These are phyloP conservation scores for Coluber constrictor DNA, from an alignment of 2,797 vertebrate genomes.

Conservation along the genomic window DNA sequence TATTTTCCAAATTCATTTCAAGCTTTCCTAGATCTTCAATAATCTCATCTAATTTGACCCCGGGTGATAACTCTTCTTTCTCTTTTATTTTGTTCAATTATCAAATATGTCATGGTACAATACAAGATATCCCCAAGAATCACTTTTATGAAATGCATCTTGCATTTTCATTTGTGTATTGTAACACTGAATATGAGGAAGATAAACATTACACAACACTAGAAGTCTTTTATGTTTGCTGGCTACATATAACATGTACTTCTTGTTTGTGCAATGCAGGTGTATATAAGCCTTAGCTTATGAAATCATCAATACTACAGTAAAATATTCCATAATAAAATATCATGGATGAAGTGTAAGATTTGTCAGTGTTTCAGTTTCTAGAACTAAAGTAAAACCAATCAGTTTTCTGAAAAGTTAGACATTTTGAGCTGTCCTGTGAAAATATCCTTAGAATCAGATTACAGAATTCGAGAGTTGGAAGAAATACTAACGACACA, in stretches of 20 bases:
- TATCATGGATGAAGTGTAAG: neutral
- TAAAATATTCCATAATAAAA: neutral
- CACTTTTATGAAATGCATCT: neutral
- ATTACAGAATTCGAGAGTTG: neutral
- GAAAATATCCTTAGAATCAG: conserved; percentile 1
- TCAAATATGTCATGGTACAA: neutral
- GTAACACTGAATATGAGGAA: neutral
- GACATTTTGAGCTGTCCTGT: neutral
- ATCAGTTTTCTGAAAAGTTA: neutral
- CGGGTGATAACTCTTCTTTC: neutral
- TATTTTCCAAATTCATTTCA: neutral
- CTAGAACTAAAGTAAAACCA: neutral
- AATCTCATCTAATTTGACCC: neutral
- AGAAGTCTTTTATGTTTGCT: neutral
- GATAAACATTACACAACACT: neutral
- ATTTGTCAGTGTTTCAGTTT: neutral
- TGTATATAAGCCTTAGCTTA: conserved; percentile 17
- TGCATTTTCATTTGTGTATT: neutral
- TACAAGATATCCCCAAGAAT: neutral
- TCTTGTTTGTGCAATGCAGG: conserved; percentile 20
- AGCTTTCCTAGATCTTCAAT: neutral
- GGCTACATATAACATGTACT: neutral
- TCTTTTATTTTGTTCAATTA: neutral
- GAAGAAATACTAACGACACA: neutral
- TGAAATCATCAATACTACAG: conserved; percentile 13